Base-by-base conservation (phyloP, 2,888 invertebrate genomes). In the Baronia brevicornis region DNA sequence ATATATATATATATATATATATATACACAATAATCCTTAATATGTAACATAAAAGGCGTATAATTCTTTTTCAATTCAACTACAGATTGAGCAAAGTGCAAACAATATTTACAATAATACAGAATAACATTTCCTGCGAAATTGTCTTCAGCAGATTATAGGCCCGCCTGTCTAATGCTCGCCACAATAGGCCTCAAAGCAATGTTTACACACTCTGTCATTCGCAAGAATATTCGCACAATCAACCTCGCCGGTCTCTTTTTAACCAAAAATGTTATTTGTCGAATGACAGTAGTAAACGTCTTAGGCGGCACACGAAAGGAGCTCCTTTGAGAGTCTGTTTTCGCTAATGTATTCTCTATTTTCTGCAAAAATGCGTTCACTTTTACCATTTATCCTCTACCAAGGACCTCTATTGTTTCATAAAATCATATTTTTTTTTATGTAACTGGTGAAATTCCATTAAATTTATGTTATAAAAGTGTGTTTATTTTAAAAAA, bases 131-230 rank as follows among this genome's bases (percentile, higher is more conserved):
- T 63, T 60, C 59, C 51, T 52, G 53, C 56, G 48, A 67, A 65
- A 71, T 69, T 69, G 69, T 71, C 68, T 71, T 58, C 58, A 47
- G 41, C 41, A 55, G 64, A 72, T 72, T 71, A 67, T 58, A 60
- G 56, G 60, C 59, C 52, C 44, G 48, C 56, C 51, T 54, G 53
- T 57, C 63, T 70, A 70, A 72, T 71, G 53, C 66, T 53, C 46
- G 48, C 56, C 56, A 72, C 72, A 74, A 72, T 63, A 46, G 61
- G 50, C 54, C 49, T 39, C 47, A 41, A 44, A 54, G 54, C 58
- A 41, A 48, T 68, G 67, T 71, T 70, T 72, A 63, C 69, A 60
- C 49, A 71, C 60, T 57, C 70, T 73, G 75, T 75, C 77, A 75
- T 54, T 59, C 58, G 58, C 75, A 77, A 56, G 55, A 53, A 54